Evolutionary conservation across 2,797 vertebrate species (phyloP), one percentile per base, ranked within the genome.

Genomic region (Hippoglossus hippoglossus): DNA sequence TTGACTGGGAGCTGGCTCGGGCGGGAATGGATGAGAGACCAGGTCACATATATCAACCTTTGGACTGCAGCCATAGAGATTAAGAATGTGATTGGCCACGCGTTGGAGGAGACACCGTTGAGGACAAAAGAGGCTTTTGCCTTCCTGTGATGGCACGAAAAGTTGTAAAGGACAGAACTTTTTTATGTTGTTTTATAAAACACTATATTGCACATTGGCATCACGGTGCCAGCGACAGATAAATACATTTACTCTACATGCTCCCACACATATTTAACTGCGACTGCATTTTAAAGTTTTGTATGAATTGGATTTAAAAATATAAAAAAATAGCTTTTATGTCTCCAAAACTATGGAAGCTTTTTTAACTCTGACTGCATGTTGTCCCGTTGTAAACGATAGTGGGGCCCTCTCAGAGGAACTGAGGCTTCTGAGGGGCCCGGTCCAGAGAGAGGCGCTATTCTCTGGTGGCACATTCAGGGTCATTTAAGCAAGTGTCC

Each of bases 401-500:
- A 64, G 52, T 2, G 24, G 58, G 41, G 63, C 58, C 77, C 79
- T 75, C 11, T 54, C 16, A 41, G n/a, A 69, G 57, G 7, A 26
- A 55, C 55, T 11, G 44, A 79, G 61, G 75, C 66, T 25, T 71
- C 63, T 50, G 60, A 74, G 66, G 78, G 76, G 79, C 75, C 77
- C 72, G 4, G 54, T 60, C 65, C 69, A 34, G 70, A 77, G 83
- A 73, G 71, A 61, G 51, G 73, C 82, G 16, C 79, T 84, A 87
- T 81, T 93, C 91, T 93, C 44, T 4, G 75, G 91, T 91, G 93
- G 85, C 60, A 85, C 89, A 93, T 94, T 94, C 91, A 91, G 92
- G 87, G 91, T 95, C 90, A 91, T 94, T 94, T 91, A 71, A 67
- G 87, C 93, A 85, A 94, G 92, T 84, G 88, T 93, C 92, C 90